Evolutionary conservation across 2,888 invertebrate species (phyloP).

Genomic region (Ceramica pisi): DNA sequence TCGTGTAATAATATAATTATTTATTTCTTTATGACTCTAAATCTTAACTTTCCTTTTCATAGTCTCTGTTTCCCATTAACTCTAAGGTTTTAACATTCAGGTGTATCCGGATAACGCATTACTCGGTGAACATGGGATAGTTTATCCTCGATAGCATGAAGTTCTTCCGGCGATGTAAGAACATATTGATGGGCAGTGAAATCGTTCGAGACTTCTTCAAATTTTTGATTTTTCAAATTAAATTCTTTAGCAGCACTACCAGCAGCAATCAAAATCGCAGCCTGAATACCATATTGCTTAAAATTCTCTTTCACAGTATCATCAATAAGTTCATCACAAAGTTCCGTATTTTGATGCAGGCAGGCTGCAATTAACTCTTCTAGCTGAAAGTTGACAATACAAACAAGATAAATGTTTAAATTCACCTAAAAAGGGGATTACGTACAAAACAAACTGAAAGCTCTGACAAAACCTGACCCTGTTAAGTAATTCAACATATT

Average conservation of each 20-base stretch:
- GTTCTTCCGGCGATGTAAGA: neutral
- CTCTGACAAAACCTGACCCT: too few species aligned
- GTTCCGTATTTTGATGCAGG: rapidly evolving
- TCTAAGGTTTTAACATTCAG: neutral
- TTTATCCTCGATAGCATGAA: neutral
- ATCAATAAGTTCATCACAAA: neutral
- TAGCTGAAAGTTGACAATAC: neutral
- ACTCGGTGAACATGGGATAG: neutral
- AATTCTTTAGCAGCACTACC: neutral
- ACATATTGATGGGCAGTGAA: neutral
- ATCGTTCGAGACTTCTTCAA: neutral
- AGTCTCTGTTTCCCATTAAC: neutral
- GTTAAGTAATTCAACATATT: too few species aligned
- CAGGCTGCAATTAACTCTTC: neutral
- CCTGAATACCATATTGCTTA: neutral
- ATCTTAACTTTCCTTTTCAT: neutral
- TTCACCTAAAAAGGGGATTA: too few species aligned
- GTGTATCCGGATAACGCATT: neutral
- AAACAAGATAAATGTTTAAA: neutral
- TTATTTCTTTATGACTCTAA: too few species aligned
- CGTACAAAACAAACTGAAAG: too few species aligned
- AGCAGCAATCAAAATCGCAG: neutral
- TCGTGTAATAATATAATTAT: neutral
- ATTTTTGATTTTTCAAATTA: neutral
- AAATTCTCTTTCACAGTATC: neutral